Percentiles rank a stretch among this genome's conserved stretches.
Evolutionary conservation across 1,140 invertebrate species (phyloP).

Genomic region (Ctenoplectra terminalis): DNA sequence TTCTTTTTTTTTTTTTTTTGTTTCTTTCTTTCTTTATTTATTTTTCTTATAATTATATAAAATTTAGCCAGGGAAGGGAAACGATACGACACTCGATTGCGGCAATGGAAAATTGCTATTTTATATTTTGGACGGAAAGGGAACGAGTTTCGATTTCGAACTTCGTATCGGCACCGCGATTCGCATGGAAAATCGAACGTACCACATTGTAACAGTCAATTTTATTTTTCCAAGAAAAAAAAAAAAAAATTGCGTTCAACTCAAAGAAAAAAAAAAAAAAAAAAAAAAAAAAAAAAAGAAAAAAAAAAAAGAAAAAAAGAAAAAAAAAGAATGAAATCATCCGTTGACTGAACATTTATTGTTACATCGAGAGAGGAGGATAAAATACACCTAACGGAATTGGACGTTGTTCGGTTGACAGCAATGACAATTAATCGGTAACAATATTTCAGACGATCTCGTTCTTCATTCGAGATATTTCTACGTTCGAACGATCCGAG

Average conservation of each 20-base stretch:
- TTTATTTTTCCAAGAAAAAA: slow-evolving; percentile 42
- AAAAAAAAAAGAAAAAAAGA: slow-evolving; percentile 18
- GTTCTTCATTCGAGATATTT: slow-evolving; percentile 46
- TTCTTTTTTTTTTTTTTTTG: not conserved
- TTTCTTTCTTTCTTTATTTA: not conserved
- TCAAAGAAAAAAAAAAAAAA: slow-evolving; percentile 19
- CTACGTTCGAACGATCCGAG: slow-evolving; percentile 64
- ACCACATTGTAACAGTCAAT: slow-evolving; percentile 19
- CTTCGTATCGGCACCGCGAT: not conserved
- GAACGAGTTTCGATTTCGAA: slow-evolving; percentile 16
- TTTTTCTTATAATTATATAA: not conserved
- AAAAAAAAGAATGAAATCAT: slow-evolving; percentile 51
- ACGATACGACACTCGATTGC: not conserved
- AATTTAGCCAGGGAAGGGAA: not conserved
- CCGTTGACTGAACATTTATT: slow-evolving; percentile 71
- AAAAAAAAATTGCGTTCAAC: slow-evolving; percentile 15
- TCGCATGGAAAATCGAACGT: slow-evolving; percentile 2
- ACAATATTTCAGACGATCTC: slow-evolving; percentile 46
- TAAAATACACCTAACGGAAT: slow-evolving; percentile 63
- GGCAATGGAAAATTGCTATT: not conserved
- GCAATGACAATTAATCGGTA: slow-evolving; percentile 63
- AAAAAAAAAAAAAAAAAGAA: slow-evolving; percentile 19
- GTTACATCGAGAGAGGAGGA: slow-evolving; percentile 63
- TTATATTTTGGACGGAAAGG: slow-evolving; percentile 28
- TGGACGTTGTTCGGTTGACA: slow-evolving; percentile 61